Evolutionary conservation across 2,797 vertebrate species (phyloP).

Genomic region (Hapalemur alaotrensis): DNA sequence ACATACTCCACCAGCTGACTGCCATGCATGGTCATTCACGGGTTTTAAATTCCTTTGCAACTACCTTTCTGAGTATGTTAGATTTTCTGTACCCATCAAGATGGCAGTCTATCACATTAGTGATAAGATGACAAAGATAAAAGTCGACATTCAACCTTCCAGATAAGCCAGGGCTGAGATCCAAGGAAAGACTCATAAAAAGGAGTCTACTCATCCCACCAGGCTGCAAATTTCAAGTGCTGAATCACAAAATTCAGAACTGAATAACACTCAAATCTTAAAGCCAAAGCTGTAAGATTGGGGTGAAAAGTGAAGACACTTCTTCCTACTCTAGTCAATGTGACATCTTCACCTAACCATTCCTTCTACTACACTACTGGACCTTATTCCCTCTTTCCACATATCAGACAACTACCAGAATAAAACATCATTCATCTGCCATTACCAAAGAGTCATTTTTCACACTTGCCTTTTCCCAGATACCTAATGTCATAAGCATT

Average conservation of each 20-base stretch:
- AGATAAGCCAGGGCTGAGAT: not conserved
- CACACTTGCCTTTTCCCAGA: slow-evolving; percentile 1
- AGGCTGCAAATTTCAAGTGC: not conserved
- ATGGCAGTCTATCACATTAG: not conserved
- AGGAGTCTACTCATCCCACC: not conserved
- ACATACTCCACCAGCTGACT: not conserved
- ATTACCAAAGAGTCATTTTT: not conserved
- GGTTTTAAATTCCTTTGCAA: slow-evolving; percentile 21
- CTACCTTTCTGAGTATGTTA: not conserved
- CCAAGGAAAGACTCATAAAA: not conserved
- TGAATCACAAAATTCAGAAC: not conserved
- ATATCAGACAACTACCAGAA: not conserved
- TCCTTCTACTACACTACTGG: not conserved
- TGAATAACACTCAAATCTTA: not conserved
- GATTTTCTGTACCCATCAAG: not conserved
- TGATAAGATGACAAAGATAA: not conserved
- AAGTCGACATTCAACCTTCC: not conserved
- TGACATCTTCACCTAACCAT: not conserved
- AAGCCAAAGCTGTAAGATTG: not conserved
- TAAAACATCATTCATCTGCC: not conserved
- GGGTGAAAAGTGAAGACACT: not conserved
- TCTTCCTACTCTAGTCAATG: not conserved
- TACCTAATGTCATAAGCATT: not conserved
- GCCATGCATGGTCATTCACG: not conserved
- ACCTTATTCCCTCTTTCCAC: not conserved